Evolutionary conservation across 2,113 vertebrate species (phyloP).

Genomic region (Narcine bancroftii): DNA sequence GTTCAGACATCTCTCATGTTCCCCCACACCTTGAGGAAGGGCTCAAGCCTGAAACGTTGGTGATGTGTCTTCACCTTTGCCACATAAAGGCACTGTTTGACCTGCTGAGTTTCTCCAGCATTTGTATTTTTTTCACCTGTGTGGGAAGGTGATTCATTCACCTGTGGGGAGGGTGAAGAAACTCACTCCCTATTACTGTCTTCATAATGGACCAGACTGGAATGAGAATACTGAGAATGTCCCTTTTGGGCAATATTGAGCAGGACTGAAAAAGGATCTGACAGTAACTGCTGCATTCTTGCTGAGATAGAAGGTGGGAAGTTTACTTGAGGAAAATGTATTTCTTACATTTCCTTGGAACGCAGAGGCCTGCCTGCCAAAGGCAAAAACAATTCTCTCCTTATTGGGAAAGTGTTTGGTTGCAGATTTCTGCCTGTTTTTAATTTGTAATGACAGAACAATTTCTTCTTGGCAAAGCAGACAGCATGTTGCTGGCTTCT

Average conservation of each 20-base stretch:
- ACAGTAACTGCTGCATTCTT: neutral
- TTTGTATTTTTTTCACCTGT: too few relatives aligned
- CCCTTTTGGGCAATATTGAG: neutral
- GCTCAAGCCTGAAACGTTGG: too few relatives aligned
- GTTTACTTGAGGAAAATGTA: neutral
- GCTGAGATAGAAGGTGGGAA: neutral
- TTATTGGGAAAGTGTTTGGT: neutral
- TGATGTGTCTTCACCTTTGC: too few relatives aligned
- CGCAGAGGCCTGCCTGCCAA: neutral
- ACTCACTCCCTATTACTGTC: neutral
- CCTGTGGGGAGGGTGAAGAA: neutral
- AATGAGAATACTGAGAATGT: neutral
- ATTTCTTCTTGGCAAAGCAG: neutral
- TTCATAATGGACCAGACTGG: neutral
- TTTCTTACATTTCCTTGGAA: neutral
- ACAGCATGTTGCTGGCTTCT: neutral
- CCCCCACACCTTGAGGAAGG: too few relatives aligned
- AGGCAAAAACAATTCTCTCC: neutral
- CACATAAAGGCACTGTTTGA: too few relatives aligned
- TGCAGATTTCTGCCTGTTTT: neutral
- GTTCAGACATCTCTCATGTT: too few relatives aligned
- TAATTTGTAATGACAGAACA: neutral
- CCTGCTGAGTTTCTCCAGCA: too few relatives aligned
- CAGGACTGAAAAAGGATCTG: neutral
- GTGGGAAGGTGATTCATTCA: too few relatives aligned